Conservation (phyloP, 2,113 vertebrate species). For the Cygnus atratus region DNA sequence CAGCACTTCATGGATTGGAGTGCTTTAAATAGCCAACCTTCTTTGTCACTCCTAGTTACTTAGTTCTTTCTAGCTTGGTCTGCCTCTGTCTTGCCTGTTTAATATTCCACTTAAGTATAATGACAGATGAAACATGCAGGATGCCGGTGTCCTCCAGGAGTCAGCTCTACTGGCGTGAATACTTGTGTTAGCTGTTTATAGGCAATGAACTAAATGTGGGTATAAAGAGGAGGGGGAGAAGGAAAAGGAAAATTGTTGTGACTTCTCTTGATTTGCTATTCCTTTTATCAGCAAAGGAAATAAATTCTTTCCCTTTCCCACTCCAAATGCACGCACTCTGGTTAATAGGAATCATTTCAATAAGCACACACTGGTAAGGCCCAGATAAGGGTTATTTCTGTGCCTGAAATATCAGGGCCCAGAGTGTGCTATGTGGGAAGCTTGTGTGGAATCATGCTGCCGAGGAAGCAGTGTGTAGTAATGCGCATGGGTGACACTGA, state of each 20-base stretch:
- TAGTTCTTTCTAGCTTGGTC: background rate
- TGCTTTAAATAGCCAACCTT: background rate
- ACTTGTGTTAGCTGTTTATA: conserved; percentile 33
- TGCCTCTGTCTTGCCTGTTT: conserved; percentile 45
- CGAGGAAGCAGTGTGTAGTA: conserved; percentile 11
- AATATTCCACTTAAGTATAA: conserved; percentile 56
- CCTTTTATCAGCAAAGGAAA: background rate
- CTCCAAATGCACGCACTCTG: background rate
- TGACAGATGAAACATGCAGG: conserved; percentile 42
- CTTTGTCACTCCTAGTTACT: conserved; percentile 4
- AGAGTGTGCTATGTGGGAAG: background rate
- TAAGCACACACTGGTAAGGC: background rate
- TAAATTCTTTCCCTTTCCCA: background rate
- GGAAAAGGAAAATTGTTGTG: background rate
- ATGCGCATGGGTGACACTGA: conserved; percentile 52
- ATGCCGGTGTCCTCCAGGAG: conserved; percentile 4
- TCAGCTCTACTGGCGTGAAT: background rate
- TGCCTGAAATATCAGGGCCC: conserved; percentile 39
- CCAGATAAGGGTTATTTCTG: conserved; percentile 52
- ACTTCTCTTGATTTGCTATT: conserved; percentile 1
- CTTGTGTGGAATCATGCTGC: conserved; percentile 8
- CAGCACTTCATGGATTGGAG: conserved; percentile 16
- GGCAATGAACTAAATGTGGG: background rate
- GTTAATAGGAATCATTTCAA: conserved; percentile 25
- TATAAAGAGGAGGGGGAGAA: background rate